phyloP scores from a whole-genome alignment of 2,888 invertebrate genomes.

The Portevinia maculata region DNA sequence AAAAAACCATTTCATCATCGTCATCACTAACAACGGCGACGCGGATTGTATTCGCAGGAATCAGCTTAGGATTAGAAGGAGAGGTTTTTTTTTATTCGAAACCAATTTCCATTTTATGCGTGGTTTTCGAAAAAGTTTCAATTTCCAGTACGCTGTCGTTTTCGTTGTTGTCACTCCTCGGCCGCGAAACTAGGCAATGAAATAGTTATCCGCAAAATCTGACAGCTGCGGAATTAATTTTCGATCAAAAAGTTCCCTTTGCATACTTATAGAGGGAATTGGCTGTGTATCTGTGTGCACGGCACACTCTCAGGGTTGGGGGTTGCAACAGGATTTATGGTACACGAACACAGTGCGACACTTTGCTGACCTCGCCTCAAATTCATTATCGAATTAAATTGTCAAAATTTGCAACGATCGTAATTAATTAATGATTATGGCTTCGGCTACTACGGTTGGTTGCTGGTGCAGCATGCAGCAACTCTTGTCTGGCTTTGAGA shows the following conservation, averaged over 20 bases:
- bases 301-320: background rate
- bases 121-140: slow-evolving; percentile 67
- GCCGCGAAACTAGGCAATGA: slow-evolving; percentile 54
- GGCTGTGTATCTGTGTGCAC: slow-evolving; percentile 25
- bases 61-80: slow-evolving; percentile 43
- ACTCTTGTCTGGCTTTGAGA: slow-evolving; percentile 59
- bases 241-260: slow-evolving; percentile 68
- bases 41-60: background rate
- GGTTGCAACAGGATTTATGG: slow-evolving; percentile 62
- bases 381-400: slow-evolving; percentile 75
- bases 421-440: slow-evolving; percentile 74
- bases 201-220: slow-evolving; percentile 69
- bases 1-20: slow-evolving; percentile 31
- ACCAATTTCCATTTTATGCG: slow-evolving; percentile 69
- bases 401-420: slow-evolving; percentile 74
- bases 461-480: slow-evolving; percentile 55
- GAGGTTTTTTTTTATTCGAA: slow-evolving; percentile 39
- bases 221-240: slow-evolving; percentile 75
- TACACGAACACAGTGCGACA: slow-evolving; percentile 72
- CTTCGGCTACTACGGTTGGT: slow-evolving; percentile 34
- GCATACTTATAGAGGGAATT: slow-evolving; percentile 24
- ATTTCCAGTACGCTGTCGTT: slow-evolving; percentile 44
- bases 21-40: slow-evolving; percentile 16
- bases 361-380: slow-evolving; percentile 74
- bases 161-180: background rate